Base-by-base conservation (phyloP, 2,888 invertebrate genomes). In the Julus scanicus region DNA sequence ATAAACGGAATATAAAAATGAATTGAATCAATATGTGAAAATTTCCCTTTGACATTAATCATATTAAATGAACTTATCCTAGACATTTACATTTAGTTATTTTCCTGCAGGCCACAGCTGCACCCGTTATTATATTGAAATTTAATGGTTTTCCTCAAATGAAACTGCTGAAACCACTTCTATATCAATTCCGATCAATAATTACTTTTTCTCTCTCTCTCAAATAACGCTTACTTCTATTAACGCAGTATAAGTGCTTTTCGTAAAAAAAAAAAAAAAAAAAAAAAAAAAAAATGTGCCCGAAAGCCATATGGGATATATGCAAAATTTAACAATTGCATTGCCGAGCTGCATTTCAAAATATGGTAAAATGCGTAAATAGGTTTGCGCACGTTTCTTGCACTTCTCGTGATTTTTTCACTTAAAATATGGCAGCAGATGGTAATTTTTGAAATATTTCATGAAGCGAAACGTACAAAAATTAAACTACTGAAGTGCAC, bases 1-100 rank as follows among this genome's bases (percentile, higher is more conserved):
- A 29, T 71, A 29, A 71, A 71, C 29, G 29, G 9, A 29, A n/a
- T 29, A 29, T 29, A 29, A 29, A 29, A 29, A 29, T 29, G 29
- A 29, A 29, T 71, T 71, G 71, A 29, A 71, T 71, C 71, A 71
- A 71, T 71, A 71, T 9, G 71, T 29, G 29, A 71, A 71, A 71
- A 29, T 71, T 71, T 71, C 71, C 71, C 29, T 29, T 71, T 29
- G 29, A 71, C 71, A 71, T 71, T 71, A 71, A 71, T 71, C 71
- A 71, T 71, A 71, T 71, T 71, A 71, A 71, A 71, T 71, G 71
- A 71, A 71, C 71, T 71, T 71, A 71, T 71, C 11, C 71, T 20
- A 71, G 71, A 71, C 71, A 71, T 71, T 71, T 71, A 71, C 71
- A 71, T 71, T 71, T 71, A 71, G 71, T 71, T 71, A 71, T 71